Evolutionary conservation across 37 sponge, comb jelly and placozoan species (phyloP).

Genomic region (Oopsacas minuta): DNA sequence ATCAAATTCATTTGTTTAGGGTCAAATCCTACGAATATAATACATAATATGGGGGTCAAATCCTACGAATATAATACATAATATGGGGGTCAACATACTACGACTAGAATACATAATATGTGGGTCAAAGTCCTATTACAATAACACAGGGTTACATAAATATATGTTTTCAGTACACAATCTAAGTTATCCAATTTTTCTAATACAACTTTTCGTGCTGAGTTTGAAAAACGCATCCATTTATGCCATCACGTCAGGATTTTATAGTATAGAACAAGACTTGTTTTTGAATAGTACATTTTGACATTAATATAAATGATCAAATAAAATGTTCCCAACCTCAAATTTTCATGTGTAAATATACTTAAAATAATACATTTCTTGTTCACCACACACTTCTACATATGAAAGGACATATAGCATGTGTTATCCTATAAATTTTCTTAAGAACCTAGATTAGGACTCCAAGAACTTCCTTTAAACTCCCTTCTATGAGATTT

Average conservation of each 20-base stretch:
- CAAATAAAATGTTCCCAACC: slow-evolving; percentile 25
- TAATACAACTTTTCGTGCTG: not conserved
- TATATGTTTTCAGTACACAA: not conserved
- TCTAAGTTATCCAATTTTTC: not conserved
- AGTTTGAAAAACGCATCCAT: slow-evolving; percentile 14
- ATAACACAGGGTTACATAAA: not conserved
- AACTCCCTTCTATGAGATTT: not conserved
- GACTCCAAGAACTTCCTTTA: slow-evolving; percentile 8
- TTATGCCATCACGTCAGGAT: slow-evolving; percentile 13
- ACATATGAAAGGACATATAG: not conserved
- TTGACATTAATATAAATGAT: not conserved
- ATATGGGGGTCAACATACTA: too few species aligned
- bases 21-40: too few species aligned
- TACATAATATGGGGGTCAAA: too few species aligned
- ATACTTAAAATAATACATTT: not conserved
- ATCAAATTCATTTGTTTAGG: too few species aligned
- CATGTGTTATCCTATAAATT: slow-evolving; percentile 4
- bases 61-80: too few species aligned
- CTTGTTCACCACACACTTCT: not conserved
- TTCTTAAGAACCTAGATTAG: slow-evolving; percentile 11
- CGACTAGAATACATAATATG: too few species aligned
- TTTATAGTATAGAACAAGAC: not conserved
- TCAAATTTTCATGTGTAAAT: slow-evolving; percentile 38
- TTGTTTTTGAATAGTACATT: not conserved
- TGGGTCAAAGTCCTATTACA: too few species aligned